A percentile compares a stretch with the other conserved stretches of the same genome.
Conservation (phyloP, 2,113 vertebrate species). For the Vulpes vulpes region DNA sequence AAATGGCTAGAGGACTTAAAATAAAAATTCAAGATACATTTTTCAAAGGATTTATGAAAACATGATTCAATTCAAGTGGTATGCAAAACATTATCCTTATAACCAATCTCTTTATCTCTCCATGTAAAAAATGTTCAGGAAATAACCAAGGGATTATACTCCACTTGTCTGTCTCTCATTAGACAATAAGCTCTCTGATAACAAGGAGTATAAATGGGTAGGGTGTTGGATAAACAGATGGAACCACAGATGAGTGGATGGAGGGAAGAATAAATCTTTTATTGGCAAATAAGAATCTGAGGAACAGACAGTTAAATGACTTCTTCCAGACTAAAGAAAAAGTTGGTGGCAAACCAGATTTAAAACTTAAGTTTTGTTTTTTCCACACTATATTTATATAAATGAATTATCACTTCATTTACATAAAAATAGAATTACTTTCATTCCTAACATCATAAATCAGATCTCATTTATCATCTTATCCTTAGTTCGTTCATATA, state of each 20-base stretch:
- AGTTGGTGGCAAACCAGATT: neutral
- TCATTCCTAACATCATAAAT: neutral
- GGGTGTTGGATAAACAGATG: neutral
- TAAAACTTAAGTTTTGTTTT: conserved; percentile 5
- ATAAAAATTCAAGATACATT: neutral
- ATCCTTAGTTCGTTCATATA: neutral
- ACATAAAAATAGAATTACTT: conserved; percentile 21
- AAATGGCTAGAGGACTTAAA: neutral
- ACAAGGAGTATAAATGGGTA: neutral
- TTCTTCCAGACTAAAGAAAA: neutral
- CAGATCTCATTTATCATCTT: neutral
- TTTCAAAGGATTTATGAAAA: conserved; percentile 42
- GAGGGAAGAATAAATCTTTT: neutral
- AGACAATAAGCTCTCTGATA: neutral
- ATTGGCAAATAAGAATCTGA: neutral
- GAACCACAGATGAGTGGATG: neutral
- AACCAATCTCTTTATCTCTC: neutral
- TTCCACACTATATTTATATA: conserved; percentile 12
- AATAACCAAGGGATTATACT: neutral
- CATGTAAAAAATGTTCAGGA: neutral
- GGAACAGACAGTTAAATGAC: neutral
- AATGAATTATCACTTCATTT: neutral
- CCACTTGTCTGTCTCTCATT: neutral
- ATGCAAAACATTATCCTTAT: neutral
- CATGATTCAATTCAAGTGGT: neutral